phyloP scores from a whole-genome alignment of 1,140 invertebrate species.

The Acyrthosiphon pisum region DNA sequence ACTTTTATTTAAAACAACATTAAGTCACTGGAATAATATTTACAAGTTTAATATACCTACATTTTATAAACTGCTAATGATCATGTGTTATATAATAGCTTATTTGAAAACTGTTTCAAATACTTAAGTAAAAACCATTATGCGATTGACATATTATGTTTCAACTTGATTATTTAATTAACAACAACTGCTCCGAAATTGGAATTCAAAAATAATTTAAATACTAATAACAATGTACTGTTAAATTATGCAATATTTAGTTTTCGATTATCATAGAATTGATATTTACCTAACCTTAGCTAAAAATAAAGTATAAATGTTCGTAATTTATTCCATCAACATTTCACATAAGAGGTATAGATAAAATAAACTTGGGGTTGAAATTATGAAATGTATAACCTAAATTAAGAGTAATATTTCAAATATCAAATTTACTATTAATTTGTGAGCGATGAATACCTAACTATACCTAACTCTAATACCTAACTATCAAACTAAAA shows the following conservation, averaged over 20 bases:
- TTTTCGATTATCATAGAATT: too few relatives aligned
- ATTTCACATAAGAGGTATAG: too few relatives aligned
- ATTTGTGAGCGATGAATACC: too few relatives aligned
- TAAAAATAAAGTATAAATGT: too few relatives aligned
- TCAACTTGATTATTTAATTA: not conserved
- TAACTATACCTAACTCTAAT: too few relatives aligned
- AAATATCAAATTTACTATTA: too few relatives aligned
- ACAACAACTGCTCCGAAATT: not conserved
- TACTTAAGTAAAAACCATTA: not conserved
- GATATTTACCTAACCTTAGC: too few relatives aligned
- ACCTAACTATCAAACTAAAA: too few relatives aligned
- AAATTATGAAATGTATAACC: too few relatives aligned
- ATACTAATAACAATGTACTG: not conserved
- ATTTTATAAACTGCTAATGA: not conserved
- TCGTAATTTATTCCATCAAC: too few relatives aligned
- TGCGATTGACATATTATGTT: not conserved
- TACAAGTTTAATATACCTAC: not conserved
- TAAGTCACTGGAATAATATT: not conserved
- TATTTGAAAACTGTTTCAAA: not conserved
- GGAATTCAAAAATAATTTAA: not conserved
- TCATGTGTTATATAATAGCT: not conserved
- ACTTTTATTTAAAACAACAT: not conserved
- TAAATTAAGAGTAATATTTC: too few relatives aligned
- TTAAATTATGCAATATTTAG: not conserved
- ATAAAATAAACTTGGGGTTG: too few relatives aligned